Evolutionary conservation across 1,140 invertebrate genomes (phyloP).

Genomic region (Bombus waltoni): DNA sequence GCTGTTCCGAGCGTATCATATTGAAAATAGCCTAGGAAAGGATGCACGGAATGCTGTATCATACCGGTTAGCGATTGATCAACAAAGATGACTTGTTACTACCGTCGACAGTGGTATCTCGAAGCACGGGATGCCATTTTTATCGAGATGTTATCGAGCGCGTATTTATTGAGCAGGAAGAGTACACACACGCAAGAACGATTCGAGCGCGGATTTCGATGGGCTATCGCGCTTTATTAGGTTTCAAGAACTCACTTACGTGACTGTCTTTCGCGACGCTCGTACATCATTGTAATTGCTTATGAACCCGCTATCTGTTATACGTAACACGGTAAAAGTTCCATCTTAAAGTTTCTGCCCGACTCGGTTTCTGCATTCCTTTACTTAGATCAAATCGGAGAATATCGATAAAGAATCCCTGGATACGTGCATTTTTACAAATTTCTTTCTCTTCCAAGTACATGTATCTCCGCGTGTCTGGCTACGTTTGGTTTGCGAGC

Average conservation of each 20-base stretch:
- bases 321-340: not conserved
- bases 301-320: not conserved
- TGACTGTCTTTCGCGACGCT: not conserved
- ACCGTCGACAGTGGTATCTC: constrained; percentile 35
- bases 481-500: not conserved
- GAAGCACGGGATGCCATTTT: constrained; percentile 4
- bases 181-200: not conserved
- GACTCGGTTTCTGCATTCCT: not conserved
- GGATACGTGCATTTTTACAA: not conserved
- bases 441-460: not conserved
- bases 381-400: not conserved
- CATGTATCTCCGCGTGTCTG: not conserved
- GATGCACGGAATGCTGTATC: constrained; percentile 46
- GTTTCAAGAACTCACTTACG: not conserved
- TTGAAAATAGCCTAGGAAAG: constrained; percentile 37
- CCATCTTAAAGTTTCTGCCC: not conserved
- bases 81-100: constrained; percentile 55
- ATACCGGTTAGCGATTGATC: constrained; percentile 49
- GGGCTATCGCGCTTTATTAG: not conserved
- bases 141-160: constrained; percentile 30
- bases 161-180: constrained; percentile 28
- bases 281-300: constrained; percentile 8
- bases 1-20: constrained; percentile 42
- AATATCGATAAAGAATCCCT: not conserved
- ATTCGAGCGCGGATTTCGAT: not conserved